These are phyloP conservation scores for Centruroides sculpturatus DNA, from an alignment of 1,140 invertebrate genomes.

Conservation along the genomic window DNA sequence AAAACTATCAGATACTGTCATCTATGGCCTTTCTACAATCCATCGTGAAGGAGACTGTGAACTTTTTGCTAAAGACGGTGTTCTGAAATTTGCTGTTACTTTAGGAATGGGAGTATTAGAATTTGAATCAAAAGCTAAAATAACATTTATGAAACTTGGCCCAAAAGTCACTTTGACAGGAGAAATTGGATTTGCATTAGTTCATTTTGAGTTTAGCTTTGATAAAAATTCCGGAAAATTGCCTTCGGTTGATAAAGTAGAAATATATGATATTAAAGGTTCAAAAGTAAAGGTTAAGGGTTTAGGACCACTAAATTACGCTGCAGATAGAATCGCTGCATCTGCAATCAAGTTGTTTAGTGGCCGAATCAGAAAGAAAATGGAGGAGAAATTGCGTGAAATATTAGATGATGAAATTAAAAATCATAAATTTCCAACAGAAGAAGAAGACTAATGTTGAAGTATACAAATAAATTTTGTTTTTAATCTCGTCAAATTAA, in stretches of 20 bases:
- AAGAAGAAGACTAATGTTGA: not conserved
- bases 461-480: no score
- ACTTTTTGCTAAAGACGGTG: constrained; percentile 3
- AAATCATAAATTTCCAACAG: constrained; percentile 5
- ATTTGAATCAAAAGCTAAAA: constrained; percentile 6
- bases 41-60: constrained; percentile 9
- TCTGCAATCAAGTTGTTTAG: not conserved
- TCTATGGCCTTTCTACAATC: constrained; percentile 5
- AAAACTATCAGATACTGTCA: constrained; percentile 4
- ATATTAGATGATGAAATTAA: constrained; percentile 9
- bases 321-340: not conserved
- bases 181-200: constrained; percentile 1
- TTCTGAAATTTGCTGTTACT: not conserved
- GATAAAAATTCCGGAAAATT: not conserved
- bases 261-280: constrained; percentile 11
- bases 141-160: constrained; percentile 10
- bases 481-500: no score
- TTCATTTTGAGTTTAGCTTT: constrained; percentile 6
- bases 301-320: constrained; percentile 5
- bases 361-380: not conserved
- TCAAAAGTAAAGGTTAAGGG: constrained; percentile 5
- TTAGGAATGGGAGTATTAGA: constrained; percentile 10
- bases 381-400: constrained; percentile 4
- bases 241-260: constrained; percentile 7
- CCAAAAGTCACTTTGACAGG: constrained; percentile 6